Conservation (phyloP, 2,797 vertebrate species). For the Hoplostethus atlanticus region DNA sequence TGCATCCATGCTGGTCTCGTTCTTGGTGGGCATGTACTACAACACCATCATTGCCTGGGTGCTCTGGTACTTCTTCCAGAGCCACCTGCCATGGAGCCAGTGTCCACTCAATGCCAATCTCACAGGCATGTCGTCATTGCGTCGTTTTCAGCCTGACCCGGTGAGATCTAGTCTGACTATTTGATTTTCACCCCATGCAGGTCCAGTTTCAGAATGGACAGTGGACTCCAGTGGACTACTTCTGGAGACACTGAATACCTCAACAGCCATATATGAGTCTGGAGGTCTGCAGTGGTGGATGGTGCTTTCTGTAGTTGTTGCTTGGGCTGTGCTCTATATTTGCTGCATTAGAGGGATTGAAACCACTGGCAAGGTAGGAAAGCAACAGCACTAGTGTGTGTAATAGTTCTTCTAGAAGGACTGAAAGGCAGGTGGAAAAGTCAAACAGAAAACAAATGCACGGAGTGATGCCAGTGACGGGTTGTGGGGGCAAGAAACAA, state of each 20-base stretch:
- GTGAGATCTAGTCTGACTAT: background rate
- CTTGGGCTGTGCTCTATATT: slow-evolving; percentile 87
- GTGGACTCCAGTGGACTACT: slow-evolving; percentile 87
- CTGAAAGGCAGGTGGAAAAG: too few relatives aligned
- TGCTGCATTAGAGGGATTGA: slow-evolving; percentile 90
- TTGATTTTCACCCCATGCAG: slow-evolving; percentile 63
- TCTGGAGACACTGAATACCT: slow-evolving; percentile 90
- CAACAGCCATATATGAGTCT: slow-evolving; percentile 76
- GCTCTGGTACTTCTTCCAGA: slow-evolving; percentile 98
- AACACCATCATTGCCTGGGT: slow-evolving; percentile 96
- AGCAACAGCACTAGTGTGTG: background rate
- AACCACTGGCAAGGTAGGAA: slow-evolving; percentile 90
- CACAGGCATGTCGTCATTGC: background rate
- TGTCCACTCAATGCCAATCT: slow-evolving; percentile 87
- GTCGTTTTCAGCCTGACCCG: background rate
- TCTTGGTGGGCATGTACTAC: slow-evolving; percentile 92
- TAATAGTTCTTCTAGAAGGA: background rate
- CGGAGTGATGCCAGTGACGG: too few relatives aligned
- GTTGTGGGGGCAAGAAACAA: too few relatives aligned
- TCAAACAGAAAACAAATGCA: too few relatives aligned
- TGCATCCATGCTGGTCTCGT: slow-evolving; percentile 89
- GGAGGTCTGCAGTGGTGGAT: slow-evolving; percentile 90
- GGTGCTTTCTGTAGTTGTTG: slow-evolving; percentile 83
- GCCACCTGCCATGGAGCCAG: slow-evolving; percentile 92
- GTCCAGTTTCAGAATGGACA: slow-evolving; percentile 81